These are phyloP conservation scores for Trissoscelio sp. DNA, from an alignment of 2,888 invertebrate genomes.

Conservation along the genomic window DNA sequence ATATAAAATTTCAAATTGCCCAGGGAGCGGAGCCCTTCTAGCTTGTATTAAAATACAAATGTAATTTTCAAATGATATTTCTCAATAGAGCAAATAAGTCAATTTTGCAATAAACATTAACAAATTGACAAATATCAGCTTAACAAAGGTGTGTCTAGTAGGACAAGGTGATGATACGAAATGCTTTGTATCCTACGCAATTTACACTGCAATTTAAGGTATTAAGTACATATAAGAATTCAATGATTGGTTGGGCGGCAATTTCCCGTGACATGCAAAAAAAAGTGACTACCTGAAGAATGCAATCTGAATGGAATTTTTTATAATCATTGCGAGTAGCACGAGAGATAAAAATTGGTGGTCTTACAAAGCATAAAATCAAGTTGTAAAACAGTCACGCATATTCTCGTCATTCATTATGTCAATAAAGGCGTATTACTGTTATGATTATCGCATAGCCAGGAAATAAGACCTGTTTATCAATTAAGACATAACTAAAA, in stretches of 20 bases:
- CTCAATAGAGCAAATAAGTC: too few species aligned
- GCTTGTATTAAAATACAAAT: too few species aligned
- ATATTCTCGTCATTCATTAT: slow-evolving; percentile 55
- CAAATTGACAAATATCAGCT: too few species aligned
- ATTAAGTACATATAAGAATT: not conserved
- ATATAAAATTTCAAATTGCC: too few species aligned
- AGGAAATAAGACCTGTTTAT: slow-evolving; percentile 56
- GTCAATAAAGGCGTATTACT: slow-evolving; percentile 55
- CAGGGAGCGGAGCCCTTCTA: too few species aligned
- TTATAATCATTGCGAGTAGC: slow-evolving; percentile 13
- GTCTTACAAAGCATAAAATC: slow-evolving; percentile 36
- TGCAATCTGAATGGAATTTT: slow-evolving; percentile 30
- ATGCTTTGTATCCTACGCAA: slow-evolving; percentile 31
- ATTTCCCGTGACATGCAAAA: slow-evolving; percentile 24
- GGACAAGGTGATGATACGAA: slow-evolving; percentile 38
- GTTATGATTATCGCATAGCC: slow-evolving; percentile 46
- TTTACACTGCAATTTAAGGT: slow-evolving; percentile 1
- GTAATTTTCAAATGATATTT: too few species aligned
- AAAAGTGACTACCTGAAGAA: not conserved
- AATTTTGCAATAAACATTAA: too few species aligned
- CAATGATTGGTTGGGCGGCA: slow-evolving; percentile 4
- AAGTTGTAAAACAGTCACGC: slow-evolving; percentile 56
- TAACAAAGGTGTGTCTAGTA: slow-evolving; percentile 45
- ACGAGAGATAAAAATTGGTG: slow-evolving; percentile 20
- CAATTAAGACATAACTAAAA: slow-evolving; percentile 55